Percentiles rank a stretch among this genome's conserved stretches.
These are phyloP conservation scores for Dendrocincla tyrannina DNA, from an alignment of 2,797 vertebrate genomes.

Conservation along the genomic window DNA sequence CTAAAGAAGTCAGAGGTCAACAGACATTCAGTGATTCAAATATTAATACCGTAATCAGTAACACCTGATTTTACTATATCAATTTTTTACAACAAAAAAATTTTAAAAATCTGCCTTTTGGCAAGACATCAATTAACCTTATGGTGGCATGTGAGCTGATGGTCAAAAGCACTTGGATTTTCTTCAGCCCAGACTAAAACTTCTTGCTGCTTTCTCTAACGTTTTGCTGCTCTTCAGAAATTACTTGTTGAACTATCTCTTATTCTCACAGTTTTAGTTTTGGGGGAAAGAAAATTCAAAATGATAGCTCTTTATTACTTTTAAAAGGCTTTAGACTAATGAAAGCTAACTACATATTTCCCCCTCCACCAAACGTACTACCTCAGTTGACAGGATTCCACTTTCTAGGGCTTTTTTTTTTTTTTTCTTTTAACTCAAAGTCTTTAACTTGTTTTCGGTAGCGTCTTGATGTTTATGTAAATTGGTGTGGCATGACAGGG, in stretches of 20 bases:
- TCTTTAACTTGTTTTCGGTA: slow-evolving; percentile 71
- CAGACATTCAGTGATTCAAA: background rate
- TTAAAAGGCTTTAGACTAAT: slow-evolving; percentile 38
- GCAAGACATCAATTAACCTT: background rate
- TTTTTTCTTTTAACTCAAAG: slow-evolving; percentile 42
- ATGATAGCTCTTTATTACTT: slow-evolving; percentile 1
- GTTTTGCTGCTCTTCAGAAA: slow-evolving; percentile 51
- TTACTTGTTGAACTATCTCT: background rate
- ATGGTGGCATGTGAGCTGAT: background rate
- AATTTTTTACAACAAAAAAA: background rate
- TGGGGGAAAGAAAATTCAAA: slow-evolving; percentile 3
- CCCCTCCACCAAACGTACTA: slow-evolving; percentile 71
- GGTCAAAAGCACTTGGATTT: slow-evolving; percentile 17
- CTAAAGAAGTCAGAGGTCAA: background rate
- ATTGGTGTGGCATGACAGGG: slow-evolving; percentile 61
- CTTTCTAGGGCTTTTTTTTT: slow-evolving; percentile 58
- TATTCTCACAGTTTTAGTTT: slow-evolving; percentile 16
- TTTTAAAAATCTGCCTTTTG: background rate
- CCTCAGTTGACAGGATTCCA: slow-evolving; percentile 81
- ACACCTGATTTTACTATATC: background rate
- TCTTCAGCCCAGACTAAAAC: slow-evolving; percentile 29
- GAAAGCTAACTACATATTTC: background rate
- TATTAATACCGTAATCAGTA: background rate
- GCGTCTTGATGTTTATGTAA: slow-evolving; percentile 62
- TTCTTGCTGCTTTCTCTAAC: slow-evolving; percentile 56